These are phyloP conservation scores for Stegana nigrithorax DNA, from an alignment of 2,888 invertebrate genomes.

Conservation along the genomic window DNA sequence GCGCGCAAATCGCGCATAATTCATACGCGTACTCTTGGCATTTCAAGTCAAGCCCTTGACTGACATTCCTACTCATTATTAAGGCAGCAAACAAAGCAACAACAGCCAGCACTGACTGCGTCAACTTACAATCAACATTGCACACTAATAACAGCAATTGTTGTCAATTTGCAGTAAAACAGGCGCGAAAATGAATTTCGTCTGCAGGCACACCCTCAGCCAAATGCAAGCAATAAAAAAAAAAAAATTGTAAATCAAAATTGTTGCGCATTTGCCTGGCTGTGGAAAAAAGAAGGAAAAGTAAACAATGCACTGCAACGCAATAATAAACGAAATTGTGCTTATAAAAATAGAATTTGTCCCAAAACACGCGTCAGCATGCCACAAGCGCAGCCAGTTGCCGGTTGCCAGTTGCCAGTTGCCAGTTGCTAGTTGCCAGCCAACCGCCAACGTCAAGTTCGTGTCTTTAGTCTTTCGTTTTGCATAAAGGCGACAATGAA, in stretches of 20 bases:
- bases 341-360: constrained; percentile 60
- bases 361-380: constrained; percentile 53
- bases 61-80: constrained; percentile 45
- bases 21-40: not conserved
- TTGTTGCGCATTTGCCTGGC: no score
- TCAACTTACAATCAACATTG: constrained; percentile 29
- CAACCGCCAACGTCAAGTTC: constrained; percentile 42
- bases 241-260: not conserved
- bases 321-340: constrained; percentile 46
- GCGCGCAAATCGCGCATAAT: constrained; percentile 33
- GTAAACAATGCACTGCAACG: not conserved
- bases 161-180: constrained; percentile 59
- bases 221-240: not conserved
- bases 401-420: no score
- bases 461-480: constrained; percentile 57
- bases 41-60: constrained; percentile 45
- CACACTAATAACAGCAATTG: constrained; percentile 56
- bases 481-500: constrained; percentile 49
- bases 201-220: not conserved
- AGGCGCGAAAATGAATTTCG: constrained; percentile 57
- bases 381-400: constrained; percentile 6
- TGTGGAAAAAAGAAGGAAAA: not conserved
- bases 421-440: no score
- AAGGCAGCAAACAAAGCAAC: constrained; percentile 42
- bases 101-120: not conserved